These are phyloP conservation scores for Zeus faber DNA, from an alignment of 2,113 vertebrate species.

Conservation along the genomic window DNA sequence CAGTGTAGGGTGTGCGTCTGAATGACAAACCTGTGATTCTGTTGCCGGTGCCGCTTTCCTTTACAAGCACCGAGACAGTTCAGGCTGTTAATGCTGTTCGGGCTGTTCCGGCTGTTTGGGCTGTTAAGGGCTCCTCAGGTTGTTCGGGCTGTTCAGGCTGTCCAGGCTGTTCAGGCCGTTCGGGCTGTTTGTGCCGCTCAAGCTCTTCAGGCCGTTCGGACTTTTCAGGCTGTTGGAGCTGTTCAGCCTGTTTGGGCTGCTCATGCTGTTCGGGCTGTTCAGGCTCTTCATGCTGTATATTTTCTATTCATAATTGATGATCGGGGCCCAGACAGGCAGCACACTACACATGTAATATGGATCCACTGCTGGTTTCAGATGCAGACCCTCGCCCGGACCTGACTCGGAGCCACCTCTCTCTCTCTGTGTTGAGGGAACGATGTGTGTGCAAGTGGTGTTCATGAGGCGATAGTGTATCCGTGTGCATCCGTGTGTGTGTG, in stretches of 20 bases:
- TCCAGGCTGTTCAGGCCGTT: too few species aligned
- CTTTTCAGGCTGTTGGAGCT: too few species aligned
- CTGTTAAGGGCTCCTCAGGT: too few species aligned
- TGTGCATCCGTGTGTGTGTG: not conserved
- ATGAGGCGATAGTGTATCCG: not conserved
- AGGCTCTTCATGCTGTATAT: conserved; percentile 82
- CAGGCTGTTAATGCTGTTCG: too few species aligned
- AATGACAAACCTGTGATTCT: conserved; percentile 82
- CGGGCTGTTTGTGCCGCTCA: too few species aligned
- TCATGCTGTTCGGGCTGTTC: too few species aligned
- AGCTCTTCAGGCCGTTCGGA: too few species aligned
- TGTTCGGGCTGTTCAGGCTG: too few species aligned
- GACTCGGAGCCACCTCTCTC: conserved; percentile 60
- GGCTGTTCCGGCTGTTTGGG: too few species aligned
- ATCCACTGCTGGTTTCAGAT: conserved; percentile 79
- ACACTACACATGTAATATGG: conserved; percentile 86
- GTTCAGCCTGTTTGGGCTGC: too few species aligned
- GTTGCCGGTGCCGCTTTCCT: conserved; percentile 79
- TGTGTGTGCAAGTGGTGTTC: conserved; percentile 14
- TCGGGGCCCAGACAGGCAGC: conserved; percentile 83
- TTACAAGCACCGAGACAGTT: conserved; percentile 81
- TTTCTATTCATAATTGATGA: conserved; percentile 96
- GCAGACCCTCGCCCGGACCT: conserved; percentile 67
- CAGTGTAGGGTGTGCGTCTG: conserved; percentile 57
- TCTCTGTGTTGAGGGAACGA: conserved; percentile 54